Percentiles rank a stretch among this genome's conserved stretches.
Conservation (phyloP, 2,113 vertebrate genomes). For the Ophiodon elongatus region DNA sequence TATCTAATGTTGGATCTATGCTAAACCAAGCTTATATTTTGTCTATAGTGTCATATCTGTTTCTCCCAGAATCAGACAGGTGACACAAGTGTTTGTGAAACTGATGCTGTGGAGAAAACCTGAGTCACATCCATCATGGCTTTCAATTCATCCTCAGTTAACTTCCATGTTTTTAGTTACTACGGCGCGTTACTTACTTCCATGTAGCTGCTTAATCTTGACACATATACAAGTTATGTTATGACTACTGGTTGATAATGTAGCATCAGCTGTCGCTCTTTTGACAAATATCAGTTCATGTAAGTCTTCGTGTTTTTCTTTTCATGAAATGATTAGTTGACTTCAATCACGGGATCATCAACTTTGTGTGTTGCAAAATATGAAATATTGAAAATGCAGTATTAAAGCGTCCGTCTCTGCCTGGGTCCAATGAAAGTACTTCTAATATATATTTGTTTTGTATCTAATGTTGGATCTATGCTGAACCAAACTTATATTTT, state of each 20-base stretch:
- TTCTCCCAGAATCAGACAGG: slow-evolving; percentile 42
- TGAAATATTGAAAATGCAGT: slow-evolving; percentile 16
- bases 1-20: neutral
- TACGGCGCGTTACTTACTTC: slow-evolving; percentile 4
- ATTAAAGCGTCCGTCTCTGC: slow-evolving; percentile 12
- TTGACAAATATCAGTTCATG: slow-evolving; percentile 20
- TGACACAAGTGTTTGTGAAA: slow-evolving; percentile 42
- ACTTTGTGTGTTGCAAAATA: slow-evolving; percentile 10
- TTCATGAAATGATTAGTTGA: slow-evolving; percentile 39
- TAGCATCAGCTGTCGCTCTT: slow-evolving; percentile 30
- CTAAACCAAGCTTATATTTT: slow-evolving; percentile 37
- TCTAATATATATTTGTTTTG: neutral
- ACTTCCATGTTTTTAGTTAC: slow-evolving; percentile 20
- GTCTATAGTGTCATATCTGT: slow-evolving; percentile 56
- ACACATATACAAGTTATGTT: slow-evolving; percentile 10
- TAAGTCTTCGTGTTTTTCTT: slow-evolving; percentile 4
- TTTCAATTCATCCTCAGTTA: slow-evolving; percentile 28
- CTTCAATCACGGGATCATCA: slow-evolving; percentile 17
- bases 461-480: neutral
- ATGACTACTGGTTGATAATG: slow-evolving; percentile 11
- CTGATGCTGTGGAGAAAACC: slow-evolving; percentile 9
- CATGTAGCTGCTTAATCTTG: slow-evolving; percentile 22
- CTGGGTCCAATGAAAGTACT: slow-evolving; percentile 26
- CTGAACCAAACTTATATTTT: slow-evolving; percentile 38
- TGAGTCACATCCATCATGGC: neutral